Conservation (phyloP, 2,888 invertebrate genomes). For the Pseudococcus viburni region DNA sequence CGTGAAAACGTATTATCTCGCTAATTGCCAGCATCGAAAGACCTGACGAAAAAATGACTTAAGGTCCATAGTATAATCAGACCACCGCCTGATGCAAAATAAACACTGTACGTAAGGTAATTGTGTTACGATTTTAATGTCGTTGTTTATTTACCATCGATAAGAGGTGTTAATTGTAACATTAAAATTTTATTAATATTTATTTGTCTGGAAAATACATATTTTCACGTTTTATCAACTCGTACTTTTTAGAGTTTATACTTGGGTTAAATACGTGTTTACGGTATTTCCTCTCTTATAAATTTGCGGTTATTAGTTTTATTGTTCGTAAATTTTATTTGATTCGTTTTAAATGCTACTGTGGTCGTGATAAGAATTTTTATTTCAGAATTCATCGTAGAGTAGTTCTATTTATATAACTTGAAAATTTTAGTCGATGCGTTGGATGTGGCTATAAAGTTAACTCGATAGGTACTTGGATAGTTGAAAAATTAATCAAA, state of each 20-base stretch:
- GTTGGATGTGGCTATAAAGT: no score
- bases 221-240: neutral
- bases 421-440: no score
- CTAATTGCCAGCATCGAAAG: neutral
- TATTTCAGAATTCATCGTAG: no score
- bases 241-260: neutral
- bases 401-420: no score
- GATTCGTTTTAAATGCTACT: no score
- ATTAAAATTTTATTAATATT: slow-evolving; percentile 12
- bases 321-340: no score
- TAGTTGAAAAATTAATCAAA: no score
- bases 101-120: neutral
- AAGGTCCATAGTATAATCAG: slow-evolving; percentile 5
- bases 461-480: no score
- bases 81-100: neutral
- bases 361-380: no score
- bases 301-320: no score
- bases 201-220: neutral
- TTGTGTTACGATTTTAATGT: neutral
- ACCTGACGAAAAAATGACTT: neutral
- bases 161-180: slow-evolving; percentile 15
- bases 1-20: neutral
- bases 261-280: no score
- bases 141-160: slow-evolving; percentile 7
- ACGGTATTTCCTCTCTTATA: no score